phyloP scores from a whole-genome alignment of 2,888 invertebrate genomes.

The Hemistola chrysoprasaria region DNA sequence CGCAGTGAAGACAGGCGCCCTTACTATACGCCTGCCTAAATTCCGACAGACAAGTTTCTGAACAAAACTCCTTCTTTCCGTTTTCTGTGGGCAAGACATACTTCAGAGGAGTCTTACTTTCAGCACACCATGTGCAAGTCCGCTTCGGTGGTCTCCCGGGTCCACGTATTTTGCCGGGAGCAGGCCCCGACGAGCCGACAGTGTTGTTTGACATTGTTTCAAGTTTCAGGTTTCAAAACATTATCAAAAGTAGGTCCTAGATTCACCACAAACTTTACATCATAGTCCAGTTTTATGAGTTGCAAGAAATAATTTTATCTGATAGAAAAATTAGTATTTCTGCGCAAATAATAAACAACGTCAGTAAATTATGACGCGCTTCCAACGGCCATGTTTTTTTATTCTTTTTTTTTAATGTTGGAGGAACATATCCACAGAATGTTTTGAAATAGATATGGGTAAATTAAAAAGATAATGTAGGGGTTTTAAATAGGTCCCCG shows the following conservation, averaged over 20 bases:
- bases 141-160: conserved; percentile 92
- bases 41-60: conserved; percentile 93
- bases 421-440: conserved; percentile 1
- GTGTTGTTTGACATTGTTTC: conserved; percentile 75
- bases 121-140: conserved; percentile 93
- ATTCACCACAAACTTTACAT: conserved; percentile 48
- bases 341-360: conserved; percentile 75
- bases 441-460: conserved; percentile 1
- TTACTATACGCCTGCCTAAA: conserved; percentile 94
- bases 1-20: conserved; percentile 93
- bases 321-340: conserved; percentile 37
- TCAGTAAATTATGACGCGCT: conserved; percentile 78
- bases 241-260: conserved; percentile 43
- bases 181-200: conserved; percentile 78
- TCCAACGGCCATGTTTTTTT: conserved; percentile 68
- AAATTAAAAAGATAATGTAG: too few species aligned
- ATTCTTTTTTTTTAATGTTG: too few species aligned
- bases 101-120: conserved; percentile 90
- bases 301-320: conserved; percentile 22
- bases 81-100: conserved; percentile 94
- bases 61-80: conserved; percentile 96
- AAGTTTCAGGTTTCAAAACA: conserved; percentile 51
- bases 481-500: too few species aligned
- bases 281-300: conserved; percentile 36
- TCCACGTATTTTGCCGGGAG: conserved; percentile 84